A percentile compares a stretch with the other conserved stretches of the same genome.
phyloP scores from a whole-genome alignment of 2,888 invertebrate species.

The Drosophila acutilabella region DNA sequence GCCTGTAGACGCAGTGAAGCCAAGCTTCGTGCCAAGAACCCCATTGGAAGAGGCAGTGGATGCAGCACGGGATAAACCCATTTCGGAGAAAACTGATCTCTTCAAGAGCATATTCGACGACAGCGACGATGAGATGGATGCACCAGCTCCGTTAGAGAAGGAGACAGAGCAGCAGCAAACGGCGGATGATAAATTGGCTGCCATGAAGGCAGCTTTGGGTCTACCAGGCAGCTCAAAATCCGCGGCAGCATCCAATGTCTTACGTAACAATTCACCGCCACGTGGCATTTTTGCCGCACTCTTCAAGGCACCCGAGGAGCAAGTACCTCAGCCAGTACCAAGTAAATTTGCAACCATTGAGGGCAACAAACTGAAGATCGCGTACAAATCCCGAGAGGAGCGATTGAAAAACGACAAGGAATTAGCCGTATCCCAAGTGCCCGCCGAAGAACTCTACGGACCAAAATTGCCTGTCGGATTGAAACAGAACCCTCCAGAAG shows the following conservation, averaged over 20 bases:
- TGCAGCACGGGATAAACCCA: slow-evolving; percentile 82
- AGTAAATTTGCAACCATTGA: slow-evolving; percentile 63
- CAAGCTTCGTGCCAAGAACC: slow-evolving; percentile 74
- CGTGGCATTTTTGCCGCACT: slow-evolving; percentile 88
- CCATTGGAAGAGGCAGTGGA: slow-evolving; percentile 82
- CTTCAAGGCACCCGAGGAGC: slow-evolving; percentile 54
- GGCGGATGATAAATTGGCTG: slow-evolving; percentile 57
- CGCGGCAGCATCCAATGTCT: slow-evolving; percentile 86
- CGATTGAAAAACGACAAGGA: slow-evolving; percentile 55
- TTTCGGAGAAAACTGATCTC: slow-evolving; percentile 90
- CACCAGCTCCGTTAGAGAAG: slow-evolving; percentile 14
- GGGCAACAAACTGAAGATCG: slow-evolving; percentile 67
- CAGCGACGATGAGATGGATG: slow-evolving; percentile 88
- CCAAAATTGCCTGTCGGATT: slow-evolving; percentile 69
- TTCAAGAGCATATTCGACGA: slow-evolving; percentile 96
- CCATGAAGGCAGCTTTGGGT: slow-evolving; percentile 50
- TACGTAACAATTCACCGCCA: slow-evolving; percentile 89
- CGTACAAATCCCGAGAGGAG: slow-evolving; percentile 69
- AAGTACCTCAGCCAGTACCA: background rate
- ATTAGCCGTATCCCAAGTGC: slow-evolving; percentile 35
- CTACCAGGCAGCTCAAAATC: slow-evolving; percentile 46
- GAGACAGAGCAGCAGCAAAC: slow-evolving; percentile 43
- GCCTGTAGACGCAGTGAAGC: slow-evolving; percentile 8
- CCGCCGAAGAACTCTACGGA: slow-evolving; percentile 68
- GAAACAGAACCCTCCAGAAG: slow-evolving; percentile 4